Conservation (phyloP, 2,888 invertebrate species). For the Pantelozetes paolii region DNA sequence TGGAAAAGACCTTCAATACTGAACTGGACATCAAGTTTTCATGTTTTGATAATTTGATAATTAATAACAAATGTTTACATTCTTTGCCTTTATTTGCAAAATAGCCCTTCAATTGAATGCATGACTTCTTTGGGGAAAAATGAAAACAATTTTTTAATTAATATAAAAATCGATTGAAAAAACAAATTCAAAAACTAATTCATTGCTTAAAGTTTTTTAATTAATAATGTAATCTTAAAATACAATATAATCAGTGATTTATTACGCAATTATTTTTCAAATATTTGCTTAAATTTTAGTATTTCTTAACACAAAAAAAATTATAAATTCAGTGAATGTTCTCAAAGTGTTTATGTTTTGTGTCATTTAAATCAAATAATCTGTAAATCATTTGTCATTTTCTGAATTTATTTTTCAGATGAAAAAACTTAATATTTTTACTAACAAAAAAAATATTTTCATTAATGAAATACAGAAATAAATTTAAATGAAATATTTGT, state of each 20-base stretch:
- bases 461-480: background rate
- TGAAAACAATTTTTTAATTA: background rate
- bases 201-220: background rate
- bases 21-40: constrained; percentile 5
- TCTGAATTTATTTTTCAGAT: background rate
- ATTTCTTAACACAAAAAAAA: background rate
- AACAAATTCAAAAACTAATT: no score
- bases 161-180: no score
- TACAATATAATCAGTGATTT: constrained; percentile 4
- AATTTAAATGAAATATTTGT: background rate
- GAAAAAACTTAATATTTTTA: background rate
- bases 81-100: no score
- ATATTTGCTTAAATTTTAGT: background rate
- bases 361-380: background rate
- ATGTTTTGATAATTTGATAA: background rate
- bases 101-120: no score
- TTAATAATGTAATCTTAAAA: background rate
- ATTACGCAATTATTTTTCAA: background rate
- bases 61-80: background rate
- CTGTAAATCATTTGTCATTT: background rate
- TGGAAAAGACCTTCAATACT: background rate
- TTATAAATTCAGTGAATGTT: background rate
- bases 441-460: background rate
- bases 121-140: background rate
- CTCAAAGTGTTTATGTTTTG: background rate